These are phyloP conservation scores for Acleris holmiana DNA, from an alignment of 2,888 invertebrate genomes.

Conservation along the genomic window DNA sequence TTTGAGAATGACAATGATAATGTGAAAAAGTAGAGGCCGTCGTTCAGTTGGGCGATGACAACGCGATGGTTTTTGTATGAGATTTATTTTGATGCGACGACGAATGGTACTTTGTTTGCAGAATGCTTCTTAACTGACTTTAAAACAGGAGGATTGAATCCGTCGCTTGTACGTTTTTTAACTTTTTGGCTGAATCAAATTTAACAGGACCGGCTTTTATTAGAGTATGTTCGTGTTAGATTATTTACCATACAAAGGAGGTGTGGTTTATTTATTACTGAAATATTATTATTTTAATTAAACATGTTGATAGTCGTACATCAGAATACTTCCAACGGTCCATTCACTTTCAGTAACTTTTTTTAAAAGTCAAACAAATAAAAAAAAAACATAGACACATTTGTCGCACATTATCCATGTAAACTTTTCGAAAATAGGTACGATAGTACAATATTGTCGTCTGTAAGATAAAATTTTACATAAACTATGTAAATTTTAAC, in stretches of 20 bases:
- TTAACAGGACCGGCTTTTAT: too few species aligned
- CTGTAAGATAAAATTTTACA: conserved; percentile 19
- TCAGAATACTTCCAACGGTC: too few species aligned
- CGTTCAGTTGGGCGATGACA: conserved; percentile 29
- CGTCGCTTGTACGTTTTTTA: not conserved
- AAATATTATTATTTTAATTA: too few species aligned
- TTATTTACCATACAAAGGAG: too few species aligned
- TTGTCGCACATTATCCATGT: too few species aligned
- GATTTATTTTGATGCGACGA: conserved; percentile 20
- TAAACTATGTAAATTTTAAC: conserved; percentile 31
- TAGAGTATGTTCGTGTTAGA: too few species aligned
- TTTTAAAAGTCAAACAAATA: too few species aligned
- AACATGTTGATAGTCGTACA: too few species aligned
- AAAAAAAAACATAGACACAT: too few species aligned
- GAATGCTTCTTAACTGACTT: conserved; percentile 13
- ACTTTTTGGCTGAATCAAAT: conserved; percentile 2
- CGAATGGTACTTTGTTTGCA: conserved; percentile 19
- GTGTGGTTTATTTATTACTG: not conserved
- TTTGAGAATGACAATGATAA: conserved; percentile 13
- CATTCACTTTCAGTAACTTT: too few species aligned
- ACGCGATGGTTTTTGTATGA: conserved; percentile 29
- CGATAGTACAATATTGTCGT: conserved; percentile 2
- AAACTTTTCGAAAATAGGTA: not conserved
- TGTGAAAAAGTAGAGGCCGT: conserved; percentile 28
- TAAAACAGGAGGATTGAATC: not conserved